Conservation (phyloP, 2,113 vertebrate species). For the Dasyornis broadbenti region DNA sequence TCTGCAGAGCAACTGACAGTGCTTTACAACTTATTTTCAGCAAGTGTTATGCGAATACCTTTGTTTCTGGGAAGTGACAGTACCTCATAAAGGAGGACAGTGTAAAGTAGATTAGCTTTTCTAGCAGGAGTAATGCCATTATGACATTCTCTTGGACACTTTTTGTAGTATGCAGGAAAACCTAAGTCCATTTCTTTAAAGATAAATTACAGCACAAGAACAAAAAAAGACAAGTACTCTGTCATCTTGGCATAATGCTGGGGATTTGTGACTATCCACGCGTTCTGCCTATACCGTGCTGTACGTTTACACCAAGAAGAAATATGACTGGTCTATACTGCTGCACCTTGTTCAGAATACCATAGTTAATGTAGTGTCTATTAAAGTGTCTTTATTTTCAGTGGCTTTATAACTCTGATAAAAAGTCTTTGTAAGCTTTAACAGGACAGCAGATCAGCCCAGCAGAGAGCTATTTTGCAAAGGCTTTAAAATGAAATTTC, state of each 20-base stretch:
- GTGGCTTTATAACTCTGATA: slow-evolving; percentile 5
- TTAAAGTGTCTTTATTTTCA: slow-evolving; percentile 43
- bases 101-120: slow-evolving; percentile 60
- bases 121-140: slow-evolving; percentile 54
- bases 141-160: slow-evolving; percentile 54
- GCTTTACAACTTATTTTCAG: slow-evolving; percentile 59
- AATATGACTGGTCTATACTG: slow-evolving; percentile 12
- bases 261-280: slow-evolving; percentile 48
- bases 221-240: slow-evolving; percentile 66
- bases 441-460: background rate
- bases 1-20: slow-evolving; percentile 44
- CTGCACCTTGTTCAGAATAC: background rate
- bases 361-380: slow-evolving; percentile 17
- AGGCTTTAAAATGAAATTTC: background rate
- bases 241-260: slow-evolving; percentile 62
- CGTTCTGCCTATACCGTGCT: background rate
- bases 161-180: slow-evolving; percentile 22
- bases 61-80: slow-evolving; percentile 58
- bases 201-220: slow-evolving; percentile 59
- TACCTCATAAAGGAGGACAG: slow-evolving; percentile 50
- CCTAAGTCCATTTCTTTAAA: slow-evolving; percentile 43
- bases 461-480: background rate
- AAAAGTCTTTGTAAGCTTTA: background rate
- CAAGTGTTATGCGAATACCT: background rate
- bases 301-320: slow-evolving; percentile 9